Evolutionary conservation across 2,797 vertebrate genomes (phyloP).

Genomic region (Aulostomus chinensis): DNA sequence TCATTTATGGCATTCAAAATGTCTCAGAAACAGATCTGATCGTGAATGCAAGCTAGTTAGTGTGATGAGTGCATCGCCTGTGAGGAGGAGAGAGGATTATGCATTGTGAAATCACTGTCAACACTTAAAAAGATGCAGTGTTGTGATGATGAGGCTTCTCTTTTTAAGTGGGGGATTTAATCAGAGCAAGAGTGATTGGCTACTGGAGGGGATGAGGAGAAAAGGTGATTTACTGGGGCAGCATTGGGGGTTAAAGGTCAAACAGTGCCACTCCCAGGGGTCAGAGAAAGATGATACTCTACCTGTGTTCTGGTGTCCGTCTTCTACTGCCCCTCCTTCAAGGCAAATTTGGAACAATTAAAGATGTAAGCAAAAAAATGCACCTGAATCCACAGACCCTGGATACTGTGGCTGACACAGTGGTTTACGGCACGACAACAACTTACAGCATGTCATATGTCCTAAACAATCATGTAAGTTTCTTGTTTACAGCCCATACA

Average conservation of each 20-base stretch:
- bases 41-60: no score
- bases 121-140: slow-evolving; percentile 68
- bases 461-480: no score
- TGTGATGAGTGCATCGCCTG: no score
- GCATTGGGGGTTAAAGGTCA: slow-evolving; percentile 30
- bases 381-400: slow-evolving; percentile 59
- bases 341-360: slow-evolving; percentile 87
- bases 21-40: no score
- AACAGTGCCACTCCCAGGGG: slow-evolving; percentile 51
- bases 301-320: slow-evolving; percentile 93
- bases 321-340: slow-evolving; percentile 91
- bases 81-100: no score
- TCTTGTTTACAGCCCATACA: neutral
- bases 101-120: no score
- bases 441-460: no score
- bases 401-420: slow-evolving; percentile 56
- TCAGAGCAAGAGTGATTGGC: slow-evolving; percentile 21
- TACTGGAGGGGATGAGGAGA: no score
- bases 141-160: slow-evolving; percentile 49
- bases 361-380: slow-evolving; percentile 69
- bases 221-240: slow-evolving; percentile 23
- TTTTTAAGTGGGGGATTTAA: slow-evolving; percentile 72
- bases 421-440: no score
- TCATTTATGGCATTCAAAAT: no score
- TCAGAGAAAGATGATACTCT: slow-evolving; percentile 84